These are phyloP conservation scores for Protobothrops flavoviridis DNA, from an alignment of 2,113 vertebrate species.

Conservation along the genomic window DNA sequence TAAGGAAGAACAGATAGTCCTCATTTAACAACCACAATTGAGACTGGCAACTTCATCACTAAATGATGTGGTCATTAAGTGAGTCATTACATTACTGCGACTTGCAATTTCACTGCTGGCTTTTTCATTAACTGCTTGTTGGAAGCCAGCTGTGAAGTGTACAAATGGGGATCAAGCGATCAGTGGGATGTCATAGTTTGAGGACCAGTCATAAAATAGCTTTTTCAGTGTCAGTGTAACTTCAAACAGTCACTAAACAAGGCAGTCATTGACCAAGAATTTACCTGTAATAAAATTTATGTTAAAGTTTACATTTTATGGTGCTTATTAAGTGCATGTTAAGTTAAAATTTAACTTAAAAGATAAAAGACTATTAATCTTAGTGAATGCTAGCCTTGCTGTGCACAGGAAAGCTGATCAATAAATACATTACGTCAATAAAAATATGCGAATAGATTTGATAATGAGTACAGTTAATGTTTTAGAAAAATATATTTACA, in stretches of 20 bases:
- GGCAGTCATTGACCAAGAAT: background rate
- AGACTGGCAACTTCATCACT: background rate
- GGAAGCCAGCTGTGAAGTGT: background rate
- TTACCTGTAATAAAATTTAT: background rate
- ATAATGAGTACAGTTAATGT: background rate
- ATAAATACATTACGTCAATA: background rate
- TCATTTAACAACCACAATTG: background rate
- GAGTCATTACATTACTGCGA: background rate
- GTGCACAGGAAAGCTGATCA: background rate
- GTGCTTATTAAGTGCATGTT: background rate
- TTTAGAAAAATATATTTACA: background rate
- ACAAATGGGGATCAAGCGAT: background rate
- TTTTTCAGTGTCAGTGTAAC: background rate
- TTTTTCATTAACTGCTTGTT: background rate
- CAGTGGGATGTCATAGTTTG: background rate
- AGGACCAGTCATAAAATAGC: background rate
- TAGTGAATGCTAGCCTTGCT: too few species aligned
- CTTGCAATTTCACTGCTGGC: background rate
- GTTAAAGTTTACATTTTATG: background rate
- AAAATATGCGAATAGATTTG: background rate
- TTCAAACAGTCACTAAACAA: background rate
- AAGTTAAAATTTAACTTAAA: background rate
- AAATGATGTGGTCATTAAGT: background rate
- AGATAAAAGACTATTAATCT: background rate
- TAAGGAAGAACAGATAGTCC: background rate